Base-by-base conservation (phyloP, 23 tunicate genomes). In the Styela plicata region DNA sequence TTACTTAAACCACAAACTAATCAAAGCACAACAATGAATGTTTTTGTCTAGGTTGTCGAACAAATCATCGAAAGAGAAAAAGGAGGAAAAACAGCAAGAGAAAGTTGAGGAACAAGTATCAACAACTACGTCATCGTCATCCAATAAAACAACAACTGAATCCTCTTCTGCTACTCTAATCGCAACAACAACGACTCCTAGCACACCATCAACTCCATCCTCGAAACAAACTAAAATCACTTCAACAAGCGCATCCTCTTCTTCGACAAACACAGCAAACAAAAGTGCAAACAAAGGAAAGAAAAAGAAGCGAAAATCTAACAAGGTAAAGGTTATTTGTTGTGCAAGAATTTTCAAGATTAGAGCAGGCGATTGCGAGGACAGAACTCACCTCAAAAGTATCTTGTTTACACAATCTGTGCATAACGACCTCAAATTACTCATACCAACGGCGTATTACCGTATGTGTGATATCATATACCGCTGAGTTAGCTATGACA, bases 41-140 rank as follows among this genome's bases (percentile, higher is more conserved):
- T n/a, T n/a, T n/a, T n/a, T n/a, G n/a, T n/a, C n/a, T 25, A 67
- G 71, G 71, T 67, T 67, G 71, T 27, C 31, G 0, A 25, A 25
- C 30, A 67, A 76, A 66, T 53, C 81, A 24, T 22, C 66, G 18
- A 76, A 76, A 76, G 81, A 76, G 27, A 76, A 76, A 76, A 44
- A 76, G 44, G 81, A 76, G 19, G 53, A 25, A 19, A 52, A 53
- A n/a, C n/a, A n/a, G n/a, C 30, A 44, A 18, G 81, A 76, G 24
- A 76, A 76, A 53, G 33, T 0, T 17, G 64, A 36, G 0, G 66
- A 76, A 27, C 66, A 76, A 34, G 82, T 67, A 2, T 19, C 82
- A 33, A 20, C 81, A 23, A 61, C 76, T 18, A 27, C 33, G 24
- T 35, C 64, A 17, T 21, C 25, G n/a, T 64, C 77, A 2, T 64